Evolutionary conservation across 2,797 vertebrate species (phyloP), one percentile per base, ranked within the genome.

Genomic region (Masticophis lateralis): DNA sequence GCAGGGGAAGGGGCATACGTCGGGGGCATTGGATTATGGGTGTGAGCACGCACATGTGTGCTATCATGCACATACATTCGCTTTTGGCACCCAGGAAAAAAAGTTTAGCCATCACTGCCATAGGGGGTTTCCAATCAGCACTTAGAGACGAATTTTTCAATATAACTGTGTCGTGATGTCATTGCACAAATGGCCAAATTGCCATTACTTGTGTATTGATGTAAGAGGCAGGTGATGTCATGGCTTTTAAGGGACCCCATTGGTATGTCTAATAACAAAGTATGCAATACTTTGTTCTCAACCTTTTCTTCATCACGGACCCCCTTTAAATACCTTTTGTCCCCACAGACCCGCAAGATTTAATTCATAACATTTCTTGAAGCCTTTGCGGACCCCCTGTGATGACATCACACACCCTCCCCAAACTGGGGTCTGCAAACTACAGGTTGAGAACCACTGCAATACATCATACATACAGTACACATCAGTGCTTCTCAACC

Each of bases 401-500:
- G 57, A 59, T 20, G 5, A 59, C 57, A 59, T 6, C 18, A 20
- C 5, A 5, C 4, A 5, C 57, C 2, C 11, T 16, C 4, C 16
- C 59, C 47, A 6, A 9, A 9, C 22, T 0, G 22, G 2, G 59
- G 22, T 25, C 7, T 1, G 2, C 0, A 0, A 10, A 61, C 22
- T 10, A 61, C 22, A 61, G 22, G 8, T 25, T 25, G 59, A 61
- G 22, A 25, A 25, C 22, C 22, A 61, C 59, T 61, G 59, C 22
- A 27, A 25, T 61, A 25, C 59, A 61, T 61, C 59, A 25, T 25
- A 61, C 22, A 61, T 27, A 61, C 59, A 61, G 57, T 57, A 57
- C 18, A 57, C 57, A 57, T 57, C 57, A 57, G 22, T 61, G 22
- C 27, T 61, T 61, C 9, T 11, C 25, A 61, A 61, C 22, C 9